Percentiles rank a stretch among this genome's conserved stretches.
Evolutionary conservation across 2,113 vertebrate species (phyloP).

Genomic region (Syngnathus scovelli): DNA sequence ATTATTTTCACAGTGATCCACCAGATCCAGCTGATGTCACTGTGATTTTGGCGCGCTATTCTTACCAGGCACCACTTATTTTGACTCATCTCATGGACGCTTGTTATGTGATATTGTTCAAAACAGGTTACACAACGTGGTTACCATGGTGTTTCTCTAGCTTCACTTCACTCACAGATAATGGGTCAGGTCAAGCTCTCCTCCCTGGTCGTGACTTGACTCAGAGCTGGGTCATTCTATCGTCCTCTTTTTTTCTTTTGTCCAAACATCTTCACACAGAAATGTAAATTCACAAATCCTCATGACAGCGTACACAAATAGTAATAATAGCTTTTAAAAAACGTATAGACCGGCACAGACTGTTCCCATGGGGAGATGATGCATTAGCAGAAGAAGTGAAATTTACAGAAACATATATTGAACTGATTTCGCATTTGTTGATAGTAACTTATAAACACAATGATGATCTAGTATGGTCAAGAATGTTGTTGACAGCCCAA

Average conservation of each 20-base stretch:
- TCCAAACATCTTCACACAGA: conserved; percentile 33
- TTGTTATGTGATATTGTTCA: conserved; percentile 45
- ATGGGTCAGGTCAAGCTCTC: conserved; percentile 58
- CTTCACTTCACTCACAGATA: conserved; percentile 45
- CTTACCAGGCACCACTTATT: conserved; percentile 23
- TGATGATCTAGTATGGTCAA: conserved; percentile 16
- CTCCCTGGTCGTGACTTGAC: conserved; percentile 33
- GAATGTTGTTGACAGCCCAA: conserved; percentile 26
- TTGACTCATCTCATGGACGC: conserved; percentile 36
- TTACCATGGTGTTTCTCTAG: conserved; percentile 48
- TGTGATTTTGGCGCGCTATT: conserved; percentile 19
- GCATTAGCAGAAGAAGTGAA: background rate
- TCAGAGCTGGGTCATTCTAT: conserved; percentile 52
- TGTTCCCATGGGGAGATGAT: conserved; percentile 3
- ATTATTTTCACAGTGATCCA: background rate
- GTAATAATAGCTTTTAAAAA: conserved; percentile 18
- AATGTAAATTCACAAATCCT: conserved; percentile 26
- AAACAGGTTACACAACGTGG: conserved; percentile 45
- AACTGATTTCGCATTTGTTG: background rate
- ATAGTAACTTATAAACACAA: background rate
- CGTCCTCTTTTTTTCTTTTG: conserved; percentile 24
- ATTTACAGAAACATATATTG: background rate
- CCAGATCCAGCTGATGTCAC: background rate
- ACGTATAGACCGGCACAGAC: conserved; percentile 5
- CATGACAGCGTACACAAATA: conserved; percentile 3